Base-by-base conservation (phyloP, 2,888 invertebrate genomes). In the Perizoma flavofasciatum region DNA sequence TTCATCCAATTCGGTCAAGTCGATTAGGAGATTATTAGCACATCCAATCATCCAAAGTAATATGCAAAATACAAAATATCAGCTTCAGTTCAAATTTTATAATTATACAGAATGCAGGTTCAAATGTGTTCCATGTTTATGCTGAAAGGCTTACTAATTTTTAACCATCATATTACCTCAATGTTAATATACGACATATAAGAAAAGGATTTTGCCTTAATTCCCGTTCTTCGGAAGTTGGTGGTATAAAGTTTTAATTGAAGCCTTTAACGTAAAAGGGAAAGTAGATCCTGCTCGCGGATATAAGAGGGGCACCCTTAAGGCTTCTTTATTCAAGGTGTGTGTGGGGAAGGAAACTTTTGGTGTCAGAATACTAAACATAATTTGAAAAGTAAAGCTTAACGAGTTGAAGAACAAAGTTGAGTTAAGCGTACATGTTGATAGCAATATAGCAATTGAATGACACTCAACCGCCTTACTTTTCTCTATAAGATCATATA, bases 181-280 rank as follows among this genome's bases (percentile, higher is more conserved):
- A 22, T 22, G 22, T 22, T 22, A 22, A 22, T 22, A 22, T 3
- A 22, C 22, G 22, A 22, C 22, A 22, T 22, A 34, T 45, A 43
- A 44, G 34, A 39, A 40, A 49, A 33, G 47, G 39, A 53, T 52
- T 52, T 34, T n/a, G 33, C 39, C 56, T 47, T 34, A 34, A 52
- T 52, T 61, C 41, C 46, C 49, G 41, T 54, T 54, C 49, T 49
- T 56, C 65, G 63, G 63, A 66, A 54, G 59, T 46, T 55, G 55
- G 68, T 47, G 64, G 66, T 66, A 63, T 65, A 48, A 57, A 57
- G 40, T 66, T 62, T 51, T 58, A 62, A 58, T 62, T 60, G 68
- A 68, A 68, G 63, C 66, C 68, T 63, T 68, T 59, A 43, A 55
- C 48, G 47, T 60, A 40, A 61, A 63, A 61, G 48, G 55, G 63